These are phyloP conservation scores for Listronotus bonariensis DNA, from an alignment of 1,140 invertebrate species.

Conservation along the genomic window DNA sequence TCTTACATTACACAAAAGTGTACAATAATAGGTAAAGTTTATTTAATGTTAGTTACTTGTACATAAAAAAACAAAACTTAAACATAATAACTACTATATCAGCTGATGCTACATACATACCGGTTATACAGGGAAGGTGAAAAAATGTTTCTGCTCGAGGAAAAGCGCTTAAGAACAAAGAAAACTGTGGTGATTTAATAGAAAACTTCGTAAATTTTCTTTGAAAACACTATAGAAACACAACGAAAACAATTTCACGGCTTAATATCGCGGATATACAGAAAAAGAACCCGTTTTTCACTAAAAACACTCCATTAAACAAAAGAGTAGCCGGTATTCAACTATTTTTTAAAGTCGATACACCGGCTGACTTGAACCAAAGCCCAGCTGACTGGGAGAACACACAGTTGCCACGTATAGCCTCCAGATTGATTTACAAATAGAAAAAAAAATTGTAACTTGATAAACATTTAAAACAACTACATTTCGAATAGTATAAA, in stretches of 20 bases:
- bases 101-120: constrained; percentile 9
- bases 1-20: too few species aligned
- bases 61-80: too few species aligned
- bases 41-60: too few species aligned
- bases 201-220: constrained; percentile 5
- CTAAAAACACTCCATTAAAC: constrained; percentile 6
- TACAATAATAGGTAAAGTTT: too few species aligned
- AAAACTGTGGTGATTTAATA: too few species aligned
- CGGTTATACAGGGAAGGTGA: constrained; percentile 2
- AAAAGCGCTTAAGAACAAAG: constrained; percentile 21
- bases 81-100: background rate
- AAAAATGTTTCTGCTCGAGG: background rate
- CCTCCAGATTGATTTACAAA: too few species aligned
- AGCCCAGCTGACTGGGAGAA: constrained; percentile 31
- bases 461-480: too few species aligned
- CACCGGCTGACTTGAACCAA: constrained; percentile 32
- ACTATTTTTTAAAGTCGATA: constrained; percentile 34
- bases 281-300: background rate
- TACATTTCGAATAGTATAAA: too few species aligned
- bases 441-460: too few species aligned
- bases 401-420: constrained; percentile 17
- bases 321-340: constrained; percentile 29
- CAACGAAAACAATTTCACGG: too few species aligned
- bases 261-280: too few species aligned
- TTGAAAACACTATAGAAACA: background rate